Base-by-base conservation (phyloP, 2,113 vertebrate genomes). In the Ophiodon elongatus region DNA sequence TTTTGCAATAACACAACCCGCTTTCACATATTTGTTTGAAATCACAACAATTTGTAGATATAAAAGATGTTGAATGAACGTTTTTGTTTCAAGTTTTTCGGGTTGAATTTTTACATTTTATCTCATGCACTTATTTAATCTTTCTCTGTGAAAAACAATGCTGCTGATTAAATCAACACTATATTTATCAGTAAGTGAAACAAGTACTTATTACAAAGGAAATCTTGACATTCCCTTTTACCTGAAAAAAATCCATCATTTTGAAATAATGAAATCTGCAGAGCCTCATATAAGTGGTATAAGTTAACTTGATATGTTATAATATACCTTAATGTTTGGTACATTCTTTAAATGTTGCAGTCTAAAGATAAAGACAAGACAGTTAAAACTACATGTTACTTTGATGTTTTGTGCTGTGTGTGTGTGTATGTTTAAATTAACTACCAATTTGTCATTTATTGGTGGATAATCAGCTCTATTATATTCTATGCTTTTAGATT, bases 201-300 rank as follows among this genome's bases (percentile, higher is more conserved):
- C 19, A 1, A 29, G 29, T 13, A n/a, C 23, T 60, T 74, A 29
- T 67, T 60, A 10, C 4, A 2, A 10, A 43, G 56, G 29, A 77
- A 73, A 69, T 69, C 56, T 50, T 86, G 73, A 69, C 74, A 79
- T 86, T 82, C 64, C 60, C 17, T 60, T 0, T 77, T 27, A 43
- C 63, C 25, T 77, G 29, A 52, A 47, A 39, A 57, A 63, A 63
- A 56, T 35, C 6, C 17, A 47, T 75, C 8, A 31, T 29, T 82
- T 43, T 75, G 21, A 71, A 54, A 47, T 59, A 60, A 81, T 60
- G 39, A n/a, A 64, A n/a, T 65, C n/a, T 41, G n/a, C 14, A 71
- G 31, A 69, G 54, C 13, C 21, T 45, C 17, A 8, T 8, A 59
- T 8, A 47, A 57, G 2, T 9, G 27, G 1, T 31, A 31, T 0